Percentiles rank a stretch among this genome's conserved stretches.
Conservation (phyloP, 2,113 vertebrate species). For the Mastomys coucha region DNA sequence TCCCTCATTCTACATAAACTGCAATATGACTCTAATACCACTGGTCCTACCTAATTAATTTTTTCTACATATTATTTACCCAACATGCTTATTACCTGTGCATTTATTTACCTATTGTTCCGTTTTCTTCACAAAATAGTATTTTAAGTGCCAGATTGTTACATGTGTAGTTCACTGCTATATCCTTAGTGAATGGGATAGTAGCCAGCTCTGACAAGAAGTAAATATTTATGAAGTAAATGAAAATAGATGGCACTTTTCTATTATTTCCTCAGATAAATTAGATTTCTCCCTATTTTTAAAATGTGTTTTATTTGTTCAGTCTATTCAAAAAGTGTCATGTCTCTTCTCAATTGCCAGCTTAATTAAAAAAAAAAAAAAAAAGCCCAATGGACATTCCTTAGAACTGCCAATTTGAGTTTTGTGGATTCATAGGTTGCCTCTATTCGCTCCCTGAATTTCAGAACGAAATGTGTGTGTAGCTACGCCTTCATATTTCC, state of each 20-base stretch:
- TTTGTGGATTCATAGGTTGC: not conserved
- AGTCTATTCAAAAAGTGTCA: not conserved
- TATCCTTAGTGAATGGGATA: not conserved
- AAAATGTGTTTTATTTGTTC: not conserved
- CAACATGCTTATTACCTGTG: not conserved
- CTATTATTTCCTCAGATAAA: not conserved
- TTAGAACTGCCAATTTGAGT: not conserved
- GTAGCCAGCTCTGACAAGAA: not conserved
- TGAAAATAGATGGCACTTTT: not conserved
- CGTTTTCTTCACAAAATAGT: not conserved
- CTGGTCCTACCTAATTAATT: not conserved
- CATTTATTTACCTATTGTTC: constrained; percentile 13
- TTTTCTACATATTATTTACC: not conserved
- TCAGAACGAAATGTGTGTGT: not conserved
- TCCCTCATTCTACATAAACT: not conserved
- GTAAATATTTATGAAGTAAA: constrained; percentile 43
- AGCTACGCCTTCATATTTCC: not conserved
- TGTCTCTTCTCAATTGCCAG: not conserved
- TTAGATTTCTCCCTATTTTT: not conserved
- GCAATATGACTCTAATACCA: not conserved
- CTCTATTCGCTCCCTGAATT: not conserved
- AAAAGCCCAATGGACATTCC: not conserved
- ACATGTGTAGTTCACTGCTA: constrained; percentile 11
- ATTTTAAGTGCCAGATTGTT: not conserved
- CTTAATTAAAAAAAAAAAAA: not conserved